phyloP scores from a whole-genome alignment of 2,113 vertebrate genomes.

The Crotalus viridis region DNA sequence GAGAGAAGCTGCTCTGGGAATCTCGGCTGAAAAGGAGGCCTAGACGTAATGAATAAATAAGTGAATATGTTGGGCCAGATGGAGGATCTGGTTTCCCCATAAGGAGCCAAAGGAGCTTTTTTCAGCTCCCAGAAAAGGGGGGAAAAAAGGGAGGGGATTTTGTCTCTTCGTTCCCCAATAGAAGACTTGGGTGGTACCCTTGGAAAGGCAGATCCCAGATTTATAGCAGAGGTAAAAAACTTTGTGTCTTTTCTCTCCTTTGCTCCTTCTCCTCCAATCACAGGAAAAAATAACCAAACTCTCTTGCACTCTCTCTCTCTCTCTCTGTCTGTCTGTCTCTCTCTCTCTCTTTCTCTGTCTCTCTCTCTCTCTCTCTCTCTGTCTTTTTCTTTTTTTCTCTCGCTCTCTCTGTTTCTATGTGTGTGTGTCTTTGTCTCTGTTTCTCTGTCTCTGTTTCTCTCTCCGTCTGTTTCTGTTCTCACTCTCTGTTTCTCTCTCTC shows the following conservation, averaged over 20 bases:
- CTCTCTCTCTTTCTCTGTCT: too few species aligned
- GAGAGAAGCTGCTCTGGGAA: neutral
- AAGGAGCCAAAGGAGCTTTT: neutral
- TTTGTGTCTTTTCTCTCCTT: too few species aligned
- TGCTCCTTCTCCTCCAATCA: neutral
- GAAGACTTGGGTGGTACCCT: too few species aligned
- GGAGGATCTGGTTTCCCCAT: neutral
- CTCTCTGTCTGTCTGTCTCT: slow-evolving; percentile 41
- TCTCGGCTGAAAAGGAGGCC: neutral
- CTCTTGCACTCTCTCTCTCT: slow-evolving; percentile 51
- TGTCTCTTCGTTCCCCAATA: neutral
- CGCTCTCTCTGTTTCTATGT: too few species aligned
- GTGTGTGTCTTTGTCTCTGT: too few species aligned
- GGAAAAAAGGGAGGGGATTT: neutral
- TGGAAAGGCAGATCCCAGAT: neutral
- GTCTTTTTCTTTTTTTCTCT: too few species aligned
- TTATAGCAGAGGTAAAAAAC: neutral
- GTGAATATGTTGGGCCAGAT: neutral
- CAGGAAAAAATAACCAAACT: slow-evolving; percentile 20
- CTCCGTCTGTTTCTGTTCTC: too few species aligned
- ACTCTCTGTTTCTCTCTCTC: too few species aligned
- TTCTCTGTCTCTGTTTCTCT: too few species aligned
- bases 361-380: too few species aligned
- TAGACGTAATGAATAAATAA: neutral
- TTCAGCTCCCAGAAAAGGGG: neutral